A percentile compares a stretch with the other conserved stretches of the same genome.
Conservation (phyloP, 2,797 vertebrate species). For the Miichthys miiuy region DNA sequence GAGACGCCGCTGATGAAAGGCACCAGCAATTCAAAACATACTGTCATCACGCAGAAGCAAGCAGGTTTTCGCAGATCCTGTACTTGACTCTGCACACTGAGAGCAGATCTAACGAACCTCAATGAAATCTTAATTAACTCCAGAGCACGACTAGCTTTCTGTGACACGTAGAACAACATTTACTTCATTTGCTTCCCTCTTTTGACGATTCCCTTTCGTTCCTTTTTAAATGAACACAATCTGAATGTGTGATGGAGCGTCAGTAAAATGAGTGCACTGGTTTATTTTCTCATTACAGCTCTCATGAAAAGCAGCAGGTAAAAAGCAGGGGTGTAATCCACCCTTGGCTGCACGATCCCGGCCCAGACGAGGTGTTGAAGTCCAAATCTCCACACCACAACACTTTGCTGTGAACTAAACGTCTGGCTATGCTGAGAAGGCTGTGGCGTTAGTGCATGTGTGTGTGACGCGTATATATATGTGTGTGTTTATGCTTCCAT, state of each 20-base stretch:
- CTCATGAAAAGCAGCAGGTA: slow-evolving; percentile 78
- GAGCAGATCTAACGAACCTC: slow-evolving; percentile 59
- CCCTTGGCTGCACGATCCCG: slow-evolving; percentile 50
- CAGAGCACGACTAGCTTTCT: slow-evolving; percentile 69
- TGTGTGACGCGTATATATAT: slow-evolving; percentile 9
- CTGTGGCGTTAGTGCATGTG: slow-evolving; percentile 3
- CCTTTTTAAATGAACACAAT: slow-evolving; percentile 59
- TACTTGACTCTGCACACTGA: slow-evolving; percentile 35
- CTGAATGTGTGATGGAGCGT: slow-evolving; percentile 60
- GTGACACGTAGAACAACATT: slow-evolving; percentile 72
- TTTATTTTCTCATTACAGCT: slow-evolving; percentile 75
- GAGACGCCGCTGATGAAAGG: slow-evolving; percentile 62
- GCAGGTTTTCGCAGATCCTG: slow-evolving; percentile 48
- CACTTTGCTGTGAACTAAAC: slow-evolving; percentile 63
- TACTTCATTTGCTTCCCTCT: slow-evolving; percentile 41
- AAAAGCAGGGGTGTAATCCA: slow-evolving; percentile 40
- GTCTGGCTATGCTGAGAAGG: slow-evolving; percentile 55
- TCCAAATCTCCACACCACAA: slow-evolving; percentile 46
- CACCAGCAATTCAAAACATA: slow-evolving; percentile 62
- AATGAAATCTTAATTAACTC: slow-evolving; percentile 73
- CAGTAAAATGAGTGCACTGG: slow-evolving; percentile 42
- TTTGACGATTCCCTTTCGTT: slow-evolving; percentile 51
- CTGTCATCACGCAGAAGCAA: slow-evolving; percentile 54
- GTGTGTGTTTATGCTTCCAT: not conserved
- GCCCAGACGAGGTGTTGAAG: slow-evolving; percentile 61